phyloP scores from a whole-genome alignment of 2,113 vertebrate genomes.

The Lophochroa leadbeateri region DNA sequence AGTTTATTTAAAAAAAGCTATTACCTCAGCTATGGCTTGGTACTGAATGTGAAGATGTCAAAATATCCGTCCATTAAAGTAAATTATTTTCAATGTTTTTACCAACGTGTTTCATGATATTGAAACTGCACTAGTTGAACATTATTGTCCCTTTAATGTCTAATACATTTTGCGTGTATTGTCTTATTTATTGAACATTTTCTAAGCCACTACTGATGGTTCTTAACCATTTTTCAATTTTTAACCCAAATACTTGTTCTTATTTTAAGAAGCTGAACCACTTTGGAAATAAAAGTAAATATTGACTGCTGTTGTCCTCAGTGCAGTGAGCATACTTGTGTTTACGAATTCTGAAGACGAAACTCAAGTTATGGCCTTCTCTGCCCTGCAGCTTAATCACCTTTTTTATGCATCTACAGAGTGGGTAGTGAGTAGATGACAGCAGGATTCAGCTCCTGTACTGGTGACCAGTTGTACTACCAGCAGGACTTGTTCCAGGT shows the following conservation, averaged over 20 bases:
- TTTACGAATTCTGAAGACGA: not conserved
- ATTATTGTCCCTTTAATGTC: not conserved
- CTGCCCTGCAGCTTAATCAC: not conserved
- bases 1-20: not conserved
- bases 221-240: not conserved
- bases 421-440: not conserved
- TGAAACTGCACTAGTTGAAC: not conserved
- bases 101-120: not conserved
- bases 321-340: not conserved
- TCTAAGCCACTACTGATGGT: not conserved
- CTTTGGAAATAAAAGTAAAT: not conserved
- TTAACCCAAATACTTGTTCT: not conserved
- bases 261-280: not conserved
- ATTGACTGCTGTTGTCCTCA: rapidly evolving
- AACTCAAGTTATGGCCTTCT: too few species aligned
- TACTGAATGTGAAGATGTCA: not conserved
- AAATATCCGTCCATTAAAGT: not conserved
- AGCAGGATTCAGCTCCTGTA: not conserved
- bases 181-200: not conserved
- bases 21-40: not conserved
- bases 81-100: not conserved
- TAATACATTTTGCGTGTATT: not conserved
- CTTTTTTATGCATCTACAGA: not conserved
- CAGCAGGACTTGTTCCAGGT: not conserved
- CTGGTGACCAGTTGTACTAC: not conserved